phyloP scores from a whole-genome alignment of 2,113 vertebrate genomes.

The Gasterosteus aculeatus region DNA sequence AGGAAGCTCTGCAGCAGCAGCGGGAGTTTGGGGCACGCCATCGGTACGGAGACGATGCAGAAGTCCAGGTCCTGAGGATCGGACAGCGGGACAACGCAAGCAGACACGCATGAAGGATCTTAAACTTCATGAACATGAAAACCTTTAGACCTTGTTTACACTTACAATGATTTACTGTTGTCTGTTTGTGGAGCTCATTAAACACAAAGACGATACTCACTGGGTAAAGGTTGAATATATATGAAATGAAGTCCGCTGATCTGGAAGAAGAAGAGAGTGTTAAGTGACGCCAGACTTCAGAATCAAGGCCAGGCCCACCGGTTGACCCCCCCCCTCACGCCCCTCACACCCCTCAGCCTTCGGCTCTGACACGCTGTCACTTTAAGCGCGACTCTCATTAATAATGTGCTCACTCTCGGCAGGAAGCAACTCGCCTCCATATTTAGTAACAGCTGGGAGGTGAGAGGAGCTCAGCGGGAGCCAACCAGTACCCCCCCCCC shows the following conservation, averaged over 20 bases:
- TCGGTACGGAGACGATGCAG: conserved; percentile 85
- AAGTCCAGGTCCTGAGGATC: conserved; percentile 84
- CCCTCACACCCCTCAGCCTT: conserved; percentile 13
- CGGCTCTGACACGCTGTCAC: conserved; percentile 67
- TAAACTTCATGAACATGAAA: background rate
- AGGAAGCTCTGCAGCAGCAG: conserved; percentile 87
- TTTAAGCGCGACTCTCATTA: conserved; percentile 73
- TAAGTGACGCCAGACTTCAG: conserved; percentile 44
- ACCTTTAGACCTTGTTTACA: background rate
- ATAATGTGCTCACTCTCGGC: conserved; percentile 75
- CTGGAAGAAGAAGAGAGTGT: conserved; percentile 69
- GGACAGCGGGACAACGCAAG: background rate
- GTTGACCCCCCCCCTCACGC: too few relatives aligned
- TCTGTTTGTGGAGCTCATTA: background rate
- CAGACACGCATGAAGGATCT: background rate
- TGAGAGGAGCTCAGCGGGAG: conserved; percentile 67
- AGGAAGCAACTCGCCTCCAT: conserved; percentile 60
- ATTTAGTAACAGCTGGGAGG: conserved; percentile 77
- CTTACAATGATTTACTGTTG: background rate
- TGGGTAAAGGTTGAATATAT: conserved; percentile 87
- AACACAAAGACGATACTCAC: conserved; percentile 80
- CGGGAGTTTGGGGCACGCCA: conserved; percentile 79
- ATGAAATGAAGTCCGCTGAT: conserved; percentile 88
- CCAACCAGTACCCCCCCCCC: conserved; percentile 64
- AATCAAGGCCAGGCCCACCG: conserved; percentile 21